Evolutionary conservation across 2,113 vertebrate species (phyloP).

Genomic region (Marmota flaviventris): DNA sequence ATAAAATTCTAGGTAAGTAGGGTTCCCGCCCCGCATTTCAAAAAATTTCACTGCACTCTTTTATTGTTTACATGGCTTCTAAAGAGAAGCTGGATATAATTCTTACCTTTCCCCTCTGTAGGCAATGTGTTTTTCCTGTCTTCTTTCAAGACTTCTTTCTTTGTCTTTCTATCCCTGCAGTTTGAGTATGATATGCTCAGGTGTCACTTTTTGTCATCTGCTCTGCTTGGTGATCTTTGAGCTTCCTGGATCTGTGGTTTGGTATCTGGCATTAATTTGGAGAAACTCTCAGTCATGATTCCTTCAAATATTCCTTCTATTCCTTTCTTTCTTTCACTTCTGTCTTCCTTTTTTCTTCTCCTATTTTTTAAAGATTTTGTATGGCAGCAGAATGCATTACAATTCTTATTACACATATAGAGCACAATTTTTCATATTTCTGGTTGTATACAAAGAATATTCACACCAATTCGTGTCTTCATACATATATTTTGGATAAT

Average conservation of each 20-base stretch:
- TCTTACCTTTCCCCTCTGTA: too few relatives aligned
- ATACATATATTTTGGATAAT: too few relatives aligned
- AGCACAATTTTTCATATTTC: too few relatives aligned
- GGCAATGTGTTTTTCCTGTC: background rate
- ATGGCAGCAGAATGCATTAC: too few relatives aligned
- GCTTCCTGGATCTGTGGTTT: background rate
- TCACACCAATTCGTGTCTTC: too few relatives aligned
- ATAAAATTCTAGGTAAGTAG: too few relatives aligned
- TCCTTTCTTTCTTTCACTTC: background rate
- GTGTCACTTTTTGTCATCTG: background rate
- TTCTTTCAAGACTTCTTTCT: background rate
- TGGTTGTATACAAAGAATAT: too few relatives aligned
- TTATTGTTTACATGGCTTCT: too few relatives aligned
- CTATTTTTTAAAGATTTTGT: background rate
- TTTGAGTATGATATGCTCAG: background rate
- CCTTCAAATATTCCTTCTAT: background rate
- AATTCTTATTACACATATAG: too few relatives aligned
- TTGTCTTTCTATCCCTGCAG: background rate
- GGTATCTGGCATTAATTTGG: background rate
- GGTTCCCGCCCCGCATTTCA: too few relatives aligned
- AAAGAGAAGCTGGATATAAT: too few relatives aligned
- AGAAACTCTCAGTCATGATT: background rate
- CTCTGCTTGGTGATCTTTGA: background rate
- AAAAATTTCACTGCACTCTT: background rate
- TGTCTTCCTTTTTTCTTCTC: background rate